Evolutionary conservation across 2,888 invertebrate genomes (phyloP), one percentile per base, ranked within the genome.

Genomic region (Diplolepis rosae): DNA sequence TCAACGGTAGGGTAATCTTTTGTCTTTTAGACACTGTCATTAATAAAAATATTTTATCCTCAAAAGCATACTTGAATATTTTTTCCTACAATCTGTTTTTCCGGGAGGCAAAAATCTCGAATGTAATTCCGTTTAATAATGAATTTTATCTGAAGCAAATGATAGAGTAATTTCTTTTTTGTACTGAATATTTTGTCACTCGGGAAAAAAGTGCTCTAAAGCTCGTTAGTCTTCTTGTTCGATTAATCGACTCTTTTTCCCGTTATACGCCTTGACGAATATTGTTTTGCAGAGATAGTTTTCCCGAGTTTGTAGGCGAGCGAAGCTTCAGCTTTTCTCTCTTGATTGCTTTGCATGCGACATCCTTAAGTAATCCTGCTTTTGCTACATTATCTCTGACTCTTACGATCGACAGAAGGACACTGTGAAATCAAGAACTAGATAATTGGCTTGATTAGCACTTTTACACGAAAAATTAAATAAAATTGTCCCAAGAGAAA

Each of bases 341-440:
- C 79, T 77, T 73, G 77, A 66, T 78, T 79, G 79, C 78, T 73
- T 72, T 73, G 70, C 75, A 74, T 24, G 68, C 30, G 65, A 68
- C 67, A 73, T 77, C 73, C 32, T 24, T 13, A 7, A 45, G 9
- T 7, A 18, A 9, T 45, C 7, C 39, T 54, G 54, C 54, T 54
- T 54, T 28, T n/a, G 6, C 28, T 9, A 54, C 32, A 18, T 39
- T 42, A 66, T 15, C 54, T 51, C 27, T 42, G 66, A 50, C 24
- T 66, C 56, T 68, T 22, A 50, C 54, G 68, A 15, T 15, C 18
- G 30, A 30, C 7, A 30, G 30, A 30, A 54, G 15, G 18, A 18
- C 54, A 54, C 54, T 28, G 11, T 18, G 5, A 56, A 5, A 2
- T 22, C 24, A 39, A n/a, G n/a, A n/a, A n/a, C n/a, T n/a, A n/a